Conservation (phyloP, 1,140 invertebrate genomes). For the Conopomorpha cramerella region DNA sequence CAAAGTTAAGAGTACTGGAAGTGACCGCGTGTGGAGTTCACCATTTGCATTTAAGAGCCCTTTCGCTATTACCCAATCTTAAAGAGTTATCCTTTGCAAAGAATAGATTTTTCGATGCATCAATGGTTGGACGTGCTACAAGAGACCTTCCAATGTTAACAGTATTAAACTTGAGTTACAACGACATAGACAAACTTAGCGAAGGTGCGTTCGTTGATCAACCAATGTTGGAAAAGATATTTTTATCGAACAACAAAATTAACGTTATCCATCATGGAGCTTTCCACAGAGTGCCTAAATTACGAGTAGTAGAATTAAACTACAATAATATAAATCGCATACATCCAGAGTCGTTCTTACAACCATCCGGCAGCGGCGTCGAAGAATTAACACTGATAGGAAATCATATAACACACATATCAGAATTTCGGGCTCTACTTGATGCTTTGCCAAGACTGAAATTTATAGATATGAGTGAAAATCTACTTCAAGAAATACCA, state of each 20-base stretch:
- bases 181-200: conserved; percentile 70
- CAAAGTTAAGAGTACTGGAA: conserved; percentile 73
- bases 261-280: conserved; percentile 76
- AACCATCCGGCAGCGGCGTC: conserved; percentile 69
- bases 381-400: conserved; percentile 77
- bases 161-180: conserved; percentile 70
- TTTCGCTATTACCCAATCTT: conserved; percentile 72
- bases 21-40: conserved; percentile 77
- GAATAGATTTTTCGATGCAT: conserved; percentile 76
- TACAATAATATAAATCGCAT: conserved; percentile 77
- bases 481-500: conserved; percentile 74
- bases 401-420: conserved; percentile 76
- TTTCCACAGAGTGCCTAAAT: conserved; percentile 74
- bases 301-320: conserved; percentile 77
- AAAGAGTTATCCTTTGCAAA: conserved; percentile 71
- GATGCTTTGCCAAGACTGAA: conserved; percentile 76
- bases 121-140: conserved; percentile 75
- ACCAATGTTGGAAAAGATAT: conserved; percentile 69
- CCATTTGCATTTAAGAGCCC: conserved; percentile 78
- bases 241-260: conserved; percentile 75
- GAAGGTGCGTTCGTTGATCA: conserved; percentile 83
- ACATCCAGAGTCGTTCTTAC: conserved; percentile 80
- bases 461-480: conserved; percentile 77
- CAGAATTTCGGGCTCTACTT: conserved; percentile 71
- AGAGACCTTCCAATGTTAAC: conserved; percentile 75